These are phyloP conservation scores for Palythoa caribaeorum DNA, from an alignment of 92 coral and sea anemone species.

Conservation along the genomic window DNA sequence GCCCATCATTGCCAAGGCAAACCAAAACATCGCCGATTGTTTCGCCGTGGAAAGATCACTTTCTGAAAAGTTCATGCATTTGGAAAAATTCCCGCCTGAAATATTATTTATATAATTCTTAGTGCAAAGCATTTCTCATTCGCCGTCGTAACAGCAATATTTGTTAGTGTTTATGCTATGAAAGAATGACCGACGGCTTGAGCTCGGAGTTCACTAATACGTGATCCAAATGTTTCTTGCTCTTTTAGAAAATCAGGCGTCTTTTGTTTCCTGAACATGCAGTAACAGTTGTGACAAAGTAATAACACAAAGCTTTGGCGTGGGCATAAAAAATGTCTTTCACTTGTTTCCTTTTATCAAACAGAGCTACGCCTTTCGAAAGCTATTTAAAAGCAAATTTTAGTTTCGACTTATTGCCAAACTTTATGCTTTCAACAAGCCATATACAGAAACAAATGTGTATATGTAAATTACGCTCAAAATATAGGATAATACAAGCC, in stretches of 20 bases:
- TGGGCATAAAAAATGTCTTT: background rate
- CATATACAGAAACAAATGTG: background rate
- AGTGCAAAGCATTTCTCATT: background rate
- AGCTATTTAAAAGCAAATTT: background rate
- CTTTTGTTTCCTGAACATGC: background rate
- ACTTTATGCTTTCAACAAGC: background rate
- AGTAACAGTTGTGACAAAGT: background rate
- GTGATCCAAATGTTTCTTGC: background rate
- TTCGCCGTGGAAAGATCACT: background rate
- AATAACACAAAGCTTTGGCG: background rate
- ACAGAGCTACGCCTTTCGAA: background rate
- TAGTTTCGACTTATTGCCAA: background rate
- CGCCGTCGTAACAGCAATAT: background rate
- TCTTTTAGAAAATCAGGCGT: background rate
- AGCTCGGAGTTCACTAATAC: background rate
- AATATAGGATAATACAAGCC: background rate
- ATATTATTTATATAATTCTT: background rate
- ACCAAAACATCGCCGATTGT: slow-evolving; percentile 16
- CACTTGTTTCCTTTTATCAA: background rate
- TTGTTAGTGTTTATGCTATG: background rate
- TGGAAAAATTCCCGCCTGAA: slow-evolving; percentile 1
- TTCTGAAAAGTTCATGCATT: background rate
- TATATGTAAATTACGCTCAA: background rate
- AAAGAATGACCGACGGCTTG: background rate
- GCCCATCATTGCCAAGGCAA: slow-evolving; percentile 75